These are phyloP conservation scores for Neomonachus schauinslandi DNA, from an alignment of 2,113 vertebrate species.

Conservation along the genomic window DNA sequence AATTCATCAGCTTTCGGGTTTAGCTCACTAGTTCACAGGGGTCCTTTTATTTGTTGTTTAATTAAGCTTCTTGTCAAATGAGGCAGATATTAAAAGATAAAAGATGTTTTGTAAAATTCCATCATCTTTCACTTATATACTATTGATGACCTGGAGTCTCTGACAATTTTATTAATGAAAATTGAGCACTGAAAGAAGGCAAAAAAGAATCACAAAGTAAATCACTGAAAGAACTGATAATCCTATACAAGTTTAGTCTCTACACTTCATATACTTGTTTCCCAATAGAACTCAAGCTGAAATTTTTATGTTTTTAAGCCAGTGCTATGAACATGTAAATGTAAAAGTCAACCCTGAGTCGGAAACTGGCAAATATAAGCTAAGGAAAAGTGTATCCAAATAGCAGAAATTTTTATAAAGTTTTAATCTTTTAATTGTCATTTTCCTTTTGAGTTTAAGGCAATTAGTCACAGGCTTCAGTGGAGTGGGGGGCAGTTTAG, in stretches of 20 bases:
- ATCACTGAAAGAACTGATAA: not conserved
- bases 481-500: not conserved
- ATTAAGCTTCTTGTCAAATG: slow-evolving; percentile 65
- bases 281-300: not conserved
- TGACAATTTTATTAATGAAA: slow-evolving; percentile 43
- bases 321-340: not conserved
- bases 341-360: not conserved
- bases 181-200: not conserved
- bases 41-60: slow-evolving; percentile 48
- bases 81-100: slow-evolving; percentile 50
- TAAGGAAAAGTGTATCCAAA: not conserved
- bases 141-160: not conserved
- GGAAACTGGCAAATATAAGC: not conserved
- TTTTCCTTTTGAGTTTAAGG: not conserved
- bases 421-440: not conserved
- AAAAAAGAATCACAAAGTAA: slow-evolving; percentile 8
- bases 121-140: slow-evolving; percentile 21
- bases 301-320: not conserved
- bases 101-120: slow-evolving; percentile 46
- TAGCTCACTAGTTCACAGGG: slow-evolving; percentile 33
- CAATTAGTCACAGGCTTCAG: not conserved
- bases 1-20: slow-evolving; percentile 34
- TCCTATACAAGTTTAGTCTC: not conserved
- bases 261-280: not conserved
- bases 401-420: not conserved